These are phyloP conservation scores for Drosophila borealis DNA, from an alignment of 2,888 invertebrate genomes.

Conservation along the genomic window DNA sequence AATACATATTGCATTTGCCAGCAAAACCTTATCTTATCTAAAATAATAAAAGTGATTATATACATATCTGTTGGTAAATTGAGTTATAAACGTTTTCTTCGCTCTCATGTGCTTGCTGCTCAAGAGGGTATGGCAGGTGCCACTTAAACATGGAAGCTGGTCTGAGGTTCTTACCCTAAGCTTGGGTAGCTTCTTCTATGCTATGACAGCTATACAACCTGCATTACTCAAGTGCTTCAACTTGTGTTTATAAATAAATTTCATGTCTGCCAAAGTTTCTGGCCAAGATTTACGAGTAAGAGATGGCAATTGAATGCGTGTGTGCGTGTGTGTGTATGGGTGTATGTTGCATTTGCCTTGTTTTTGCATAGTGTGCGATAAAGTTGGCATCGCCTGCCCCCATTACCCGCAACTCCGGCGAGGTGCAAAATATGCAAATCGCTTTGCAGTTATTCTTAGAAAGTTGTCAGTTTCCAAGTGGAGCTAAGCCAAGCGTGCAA, in stretches of 20 bases:
- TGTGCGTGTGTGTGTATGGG: constrained; percentile 16
- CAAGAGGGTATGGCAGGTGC: constrained; percentile 20
- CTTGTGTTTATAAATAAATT: constrained; percentile 69
- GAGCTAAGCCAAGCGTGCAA: constrained; percentile 60
- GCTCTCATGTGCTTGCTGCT: not conserved
- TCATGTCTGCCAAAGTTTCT: constrained; percentile 73
- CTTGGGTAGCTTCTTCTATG: constrained; percentile 29
- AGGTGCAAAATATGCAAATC: constrained; percentile 75
- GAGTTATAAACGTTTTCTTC: constrained; percentile 7
- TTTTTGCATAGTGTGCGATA: constrained; percentile 68
- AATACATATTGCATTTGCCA: not conserved
- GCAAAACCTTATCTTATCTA: not conserved
- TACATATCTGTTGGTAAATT: constrained; percentile 3
- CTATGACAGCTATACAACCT: constrained; percentile 57
- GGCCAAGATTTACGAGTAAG: constrained; percentile 66
- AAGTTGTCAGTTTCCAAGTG: constrained; percentile 71
- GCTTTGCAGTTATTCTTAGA: constrained; percentile 77
- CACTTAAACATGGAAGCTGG: not conserved
- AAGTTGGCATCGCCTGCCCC: constrained; percentile 48
- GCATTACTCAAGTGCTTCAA: constrained; percentile 60
- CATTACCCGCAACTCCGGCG: not conserved
- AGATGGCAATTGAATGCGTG: constrained; percentile 37
- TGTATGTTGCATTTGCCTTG: constrained; percentile 42
- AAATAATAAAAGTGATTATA: not conserved
- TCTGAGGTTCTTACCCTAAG: not conserved